phyloP scores from a whole-genome alignment of 2,888 invertebrate genomes.

The Acronicta leporina region DNA sequence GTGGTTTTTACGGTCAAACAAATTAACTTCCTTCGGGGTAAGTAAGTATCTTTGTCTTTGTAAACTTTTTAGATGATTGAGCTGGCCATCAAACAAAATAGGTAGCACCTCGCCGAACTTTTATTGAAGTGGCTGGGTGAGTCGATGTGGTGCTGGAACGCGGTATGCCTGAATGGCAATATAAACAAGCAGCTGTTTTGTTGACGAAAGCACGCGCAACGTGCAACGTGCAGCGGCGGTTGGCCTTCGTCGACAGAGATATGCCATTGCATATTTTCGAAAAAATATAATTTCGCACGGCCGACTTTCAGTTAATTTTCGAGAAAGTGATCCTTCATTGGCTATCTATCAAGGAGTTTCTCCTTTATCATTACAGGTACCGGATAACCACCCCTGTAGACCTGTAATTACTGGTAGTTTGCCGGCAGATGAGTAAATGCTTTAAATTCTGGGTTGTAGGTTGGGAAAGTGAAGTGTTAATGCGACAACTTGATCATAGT shows the following conservation, averaged over 20 bases:
- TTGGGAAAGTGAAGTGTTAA: conserved; percentile 87
- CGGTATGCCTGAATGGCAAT: conserved; percentile 66
- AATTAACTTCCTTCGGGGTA: too few species aligned
- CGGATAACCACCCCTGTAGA: conserved; percentile 71
- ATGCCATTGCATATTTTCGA: conserved; percentile 73
- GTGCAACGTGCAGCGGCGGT: conserved; percentile 51
- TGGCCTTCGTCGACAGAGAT: conserved; percentile 68
- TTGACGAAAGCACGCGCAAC: conserved; percentile 74
- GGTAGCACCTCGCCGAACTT: conserved; percentile 58
- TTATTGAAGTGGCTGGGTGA: conserved; percentile 69
- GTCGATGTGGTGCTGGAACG: conserved; percentile 63
- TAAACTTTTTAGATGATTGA: too few species aligned
- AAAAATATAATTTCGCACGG: conserved; percentile 79
- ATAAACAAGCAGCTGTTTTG: conserved; percentile 73
- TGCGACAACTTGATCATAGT: conserved; percentile 85
- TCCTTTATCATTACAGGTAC: conserved; percentile 73
- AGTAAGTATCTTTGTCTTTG: too few species aligned
- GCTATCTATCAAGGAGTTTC: conserved; percentile 84
- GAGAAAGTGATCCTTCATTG: conserved; percentile 86
- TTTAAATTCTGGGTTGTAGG: conserved; percentile 84
- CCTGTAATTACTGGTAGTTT: conserved; percentile 81
- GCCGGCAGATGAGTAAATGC: conserved; percentile 87
- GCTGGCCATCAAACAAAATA: too few species aligned
- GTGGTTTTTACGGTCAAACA: too few species aligned
- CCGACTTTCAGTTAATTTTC: conserved; percentile 86